Conservation (phyloP, 2,797 vertebrate species). For the Leucoraja ocellata region DNA sequence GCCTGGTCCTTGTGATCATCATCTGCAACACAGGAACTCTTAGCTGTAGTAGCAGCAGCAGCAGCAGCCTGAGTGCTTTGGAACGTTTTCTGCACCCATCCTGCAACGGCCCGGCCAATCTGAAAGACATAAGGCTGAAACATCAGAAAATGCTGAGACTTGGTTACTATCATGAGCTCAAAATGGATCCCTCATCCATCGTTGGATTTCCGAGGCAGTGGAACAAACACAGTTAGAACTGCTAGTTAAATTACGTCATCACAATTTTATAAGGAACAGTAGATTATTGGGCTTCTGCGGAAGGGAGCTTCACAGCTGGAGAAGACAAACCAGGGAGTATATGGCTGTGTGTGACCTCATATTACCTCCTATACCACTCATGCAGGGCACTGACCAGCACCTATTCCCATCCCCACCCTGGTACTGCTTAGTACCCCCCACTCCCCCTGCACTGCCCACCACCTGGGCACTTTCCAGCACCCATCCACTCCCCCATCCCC, state of each 20-base stretch:
- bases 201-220: not conserved
- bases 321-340: too few relatives aligned
- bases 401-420: too few relatives aligned
- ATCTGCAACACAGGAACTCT: constrained; percentile 58
- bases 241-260: not conserved
- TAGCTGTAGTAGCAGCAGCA: constrained; percentile 57
- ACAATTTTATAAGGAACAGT: too few relatives aligned
- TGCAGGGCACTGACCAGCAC: too few relatives aligned
- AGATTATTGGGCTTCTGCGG: too few relatives aligned
- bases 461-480: too few relatives aligned
- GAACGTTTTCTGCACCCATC: constrained; percentile 80
- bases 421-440: too few relatives aligned
- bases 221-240: not conserved
- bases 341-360: too few relatives aligned
- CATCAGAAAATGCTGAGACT: not conserved
- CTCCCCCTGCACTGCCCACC: too few relatives aligned
- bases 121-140: constrained; percentile 49
- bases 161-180: not conserved
- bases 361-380: too few relatives aligned
- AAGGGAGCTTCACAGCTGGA: too few relatives aligned
- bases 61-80: constrained; percentile 82
- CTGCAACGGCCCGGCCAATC: constrained; percentile 67
- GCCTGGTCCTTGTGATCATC: constrained; percentile 59
- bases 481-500: too few relatives aligned
- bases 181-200: not conserved